Evolutionary conservation across 2,113 vertebrate species (phyloP).

Genomic region (Calonectris borealis): DNA sequence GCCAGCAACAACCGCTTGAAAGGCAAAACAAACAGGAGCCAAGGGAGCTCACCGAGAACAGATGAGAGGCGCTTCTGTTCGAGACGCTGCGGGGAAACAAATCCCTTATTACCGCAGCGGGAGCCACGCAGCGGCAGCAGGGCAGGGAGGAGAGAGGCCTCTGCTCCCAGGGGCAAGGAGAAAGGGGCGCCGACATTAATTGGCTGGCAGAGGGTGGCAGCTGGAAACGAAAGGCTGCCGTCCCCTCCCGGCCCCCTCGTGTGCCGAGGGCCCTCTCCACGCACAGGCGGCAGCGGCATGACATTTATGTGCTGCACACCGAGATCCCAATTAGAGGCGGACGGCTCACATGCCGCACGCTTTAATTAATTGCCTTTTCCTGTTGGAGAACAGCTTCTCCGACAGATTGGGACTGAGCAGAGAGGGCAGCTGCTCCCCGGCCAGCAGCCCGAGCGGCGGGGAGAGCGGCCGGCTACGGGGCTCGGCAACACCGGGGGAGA

Average conservation of each 20-base stretch:
- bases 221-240: background rate
- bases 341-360: background rate
- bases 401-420: conserved; percentile 8
- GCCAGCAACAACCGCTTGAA: background rate
- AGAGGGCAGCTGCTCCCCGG: background rate
- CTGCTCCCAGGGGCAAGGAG: background rate
- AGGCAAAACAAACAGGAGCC: background rate
- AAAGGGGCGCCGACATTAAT: background rate
- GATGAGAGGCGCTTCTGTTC: background rate
- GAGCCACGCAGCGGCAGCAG: background rate
- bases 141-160: background rate
- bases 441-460: background rate
- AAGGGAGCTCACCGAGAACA: background rate
- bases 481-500: accelerated
- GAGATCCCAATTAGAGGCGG: conserved; percentile 44
- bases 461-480: background rate
- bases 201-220: background rate
- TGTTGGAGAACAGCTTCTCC: background rate
- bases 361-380: conserved; percentile 58
- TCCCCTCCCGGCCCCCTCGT: accelerated
- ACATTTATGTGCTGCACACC: background rate
- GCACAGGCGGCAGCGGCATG: background rate
- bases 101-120: background rate
- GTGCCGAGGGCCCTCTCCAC: background rate
- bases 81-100: background rate